phyloP scores from a whole-genome alignment of 2,113 vertebrate species.

The Petrocephalus microphthalmus region DNA sequence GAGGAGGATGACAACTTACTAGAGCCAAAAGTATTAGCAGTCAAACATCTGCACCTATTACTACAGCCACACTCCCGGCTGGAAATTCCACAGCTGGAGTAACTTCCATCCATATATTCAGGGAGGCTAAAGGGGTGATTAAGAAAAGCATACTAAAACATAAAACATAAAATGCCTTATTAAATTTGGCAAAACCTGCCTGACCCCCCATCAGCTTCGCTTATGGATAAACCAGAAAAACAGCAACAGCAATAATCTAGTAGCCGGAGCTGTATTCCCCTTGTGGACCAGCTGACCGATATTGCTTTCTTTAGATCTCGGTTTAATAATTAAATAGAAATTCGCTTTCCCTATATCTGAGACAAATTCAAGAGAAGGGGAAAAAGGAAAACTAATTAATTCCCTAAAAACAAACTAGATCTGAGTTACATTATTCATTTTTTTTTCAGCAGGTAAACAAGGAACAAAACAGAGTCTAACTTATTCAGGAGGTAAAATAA shows the following conservation, averaged over 20 bases:
- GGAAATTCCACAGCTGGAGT: neutral
- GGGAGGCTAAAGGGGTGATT: too few relatives aligned
- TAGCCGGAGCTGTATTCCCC: neutral
- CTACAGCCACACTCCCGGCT: neutral
- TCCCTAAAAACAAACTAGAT: neutral
- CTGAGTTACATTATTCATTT: slow-evolving; percentile 10
- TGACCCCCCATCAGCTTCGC: neutral
- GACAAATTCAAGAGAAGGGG: neutral
- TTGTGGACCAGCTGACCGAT: neutral
- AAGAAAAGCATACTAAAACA: too few relatives aligned
- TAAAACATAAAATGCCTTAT: too few relatives aligned
- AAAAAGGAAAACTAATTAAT: slow-evolving; percentile 6
- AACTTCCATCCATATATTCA: neutral
- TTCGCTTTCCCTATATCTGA: neutral
- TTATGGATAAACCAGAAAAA: neutral
- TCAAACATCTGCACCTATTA: neutral
- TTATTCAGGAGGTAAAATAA: slow-evolving; percentile 8
- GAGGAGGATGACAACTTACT: neutral
- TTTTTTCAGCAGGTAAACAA: neutral
- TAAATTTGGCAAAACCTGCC: neutral
- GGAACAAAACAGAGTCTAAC: neutral
- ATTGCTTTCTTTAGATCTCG: neutral
- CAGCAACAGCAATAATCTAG: neutral
- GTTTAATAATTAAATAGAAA: slow-evolving; percentile 9
- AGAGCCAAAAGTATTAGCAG: neutral